Evolutionary conservation across 2,888 invertebrate species (phyloP).

Genomic region (Bombylius major): DNA sequence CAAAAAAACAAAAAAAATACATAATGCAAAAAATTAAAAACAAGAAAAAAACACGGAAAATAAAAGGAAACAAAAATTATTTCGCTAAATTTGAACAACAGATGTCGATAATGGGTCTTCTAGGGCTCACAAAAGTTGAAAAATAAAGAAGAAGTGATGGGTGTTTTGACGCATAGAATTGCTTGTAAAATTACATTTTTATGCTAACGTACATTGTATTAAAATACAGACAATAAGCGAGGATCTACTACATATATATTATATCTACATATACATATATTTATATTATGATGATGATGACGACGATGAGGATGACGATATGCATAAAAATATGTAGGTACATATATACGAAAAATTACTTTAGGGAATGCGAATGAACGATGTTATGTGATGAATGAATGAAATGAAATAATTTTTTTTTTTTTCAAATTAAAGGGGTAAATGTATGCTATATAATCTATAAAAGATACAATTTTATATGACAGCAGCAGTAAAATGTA

Average conservation of each 20-base stretch:
- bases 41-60: not conserved
- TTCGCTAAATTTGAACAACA: constrained; percentile 13
- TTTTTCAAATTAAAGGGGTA: not conserved
- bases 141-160: too few relatives aligned
- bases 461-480: not conserved
- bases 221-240: too few relatives aligned
- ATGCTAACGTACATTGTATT: too few relatives aligned
- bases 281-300: too few relatives aligned
- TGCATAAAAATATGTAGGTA: too few relatives aligned
- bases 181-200: too few relatives aligned
- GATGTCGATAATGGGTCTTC: constrained; percentile 12
- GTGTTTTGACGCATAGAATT: too few relatives aligned
- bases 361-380: not conserved
- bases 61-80: not conserved
- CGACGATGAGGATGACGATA: too few relatives aligned
- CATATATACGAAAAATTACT: not conserved
- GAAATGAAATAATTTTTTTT: not conserved
- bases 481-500: not conserved
- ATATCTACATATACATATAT: too few relatives aligned
- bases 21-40: not conserved
- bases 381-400: not conserved
- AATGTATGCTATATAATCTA: not conserved
- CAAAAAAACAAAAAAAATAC: not conserved
- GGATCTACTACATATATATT: too few relatives aligned
- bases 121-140: not conserved